Evolutionary conservation across 2,888 invertebrate genomes (phyloP), one percentile per base, ranked within the genome.

Genomic region (Zygaena filipendulae): DNA sequence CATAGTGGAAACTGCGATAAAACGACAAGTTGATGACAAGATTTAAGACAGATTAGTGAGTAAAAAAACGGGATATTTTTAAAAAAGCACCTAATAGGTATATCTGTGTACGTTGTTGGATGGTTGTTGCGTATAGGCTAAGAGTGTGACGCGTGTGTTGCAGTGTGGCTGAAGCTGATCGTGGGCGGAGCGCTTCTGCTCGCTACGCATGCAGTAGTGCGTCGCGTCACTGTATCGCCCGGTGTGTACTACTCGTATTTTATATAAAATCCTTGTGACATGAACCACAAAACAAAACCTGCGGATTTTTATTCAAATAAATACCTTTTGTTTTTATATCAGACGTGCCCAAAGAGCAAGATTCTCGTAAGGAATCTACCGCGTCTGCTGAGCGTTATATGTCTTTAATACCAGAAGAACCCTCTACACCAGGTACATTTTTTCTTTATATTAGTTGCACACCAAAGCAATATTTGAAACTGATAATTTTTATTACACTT

Each of bases 131-230:
- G n/a, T n/a, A n/a, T n/a, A n/a, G n/a, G 5, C 35, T 50, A 52
- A 53, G 44, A 47, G 45, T 41, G 43, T 53, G 52, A 43, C 59
- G 66, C 61, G 63, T 71, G 62, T 87, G 84, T 90, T 91, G 67
- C 89, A 92, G 92, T 91, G 86, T 87, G 88, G 77, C 87, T 91
- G 82, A 92, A 91, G 84, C 83, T 92, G 82, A 86, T 86, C 71
- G 88, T 92, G 74, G 92, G 92, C 68, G 84, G 89, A 69, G 90
- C 91, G 59, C 85, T 92, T 67, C 85, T 91, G 75, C 84, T 87
- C 68, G 91, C 91, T 67, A 92, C 92, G 57, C 90, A 91, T 82
- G 87, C 90, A 75, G 90, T 92, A 67, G 85, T 92, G 74, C 85
- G 90, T 74, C 88, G 87, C 47, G 67, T 63, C 55, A 54, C 60